phyloP scores from a whole-genome alignment of 2,797 vertebrate species.

The Enteromius unitaeniatus region DNA sequence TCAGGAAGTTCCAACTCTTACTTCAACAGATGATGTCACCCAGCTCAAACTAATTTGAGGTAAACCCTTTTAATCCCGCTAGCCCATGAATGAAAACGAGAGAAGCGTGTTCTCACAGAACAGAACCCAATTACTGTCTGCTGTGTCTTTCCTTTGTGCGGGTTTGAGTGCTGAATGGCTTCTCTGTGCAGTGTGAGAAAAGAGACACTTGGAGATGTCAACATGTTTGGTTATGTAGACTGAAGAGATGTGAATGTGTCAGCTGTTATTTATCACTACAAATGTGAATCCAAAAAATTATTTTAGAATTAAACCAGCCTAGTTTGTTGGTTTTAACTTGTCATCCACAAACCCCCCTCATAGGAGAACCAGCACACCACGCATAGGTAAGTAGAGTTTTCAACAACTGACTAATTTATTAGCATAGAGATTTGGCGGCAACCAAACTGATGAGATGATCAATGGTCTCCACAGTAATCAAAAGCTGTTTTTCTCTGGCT shows the following conservation, averaged over 20 bases:
- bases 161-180: conserved; percentile 29
- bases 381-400: not conserved
- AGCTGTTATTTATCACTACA: not conserved
- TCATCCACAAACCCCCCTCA: not conserved
- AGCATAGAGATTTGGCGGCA: not conserved
- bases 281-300: not conserved
- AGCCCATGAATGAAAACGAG: conserved; percentile 20
- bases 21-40: conserved; percentile 65
- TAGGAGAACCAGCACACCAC: not conserved
- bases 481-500: not conserved
- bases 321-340: not conserved
- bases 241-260: not conserved
- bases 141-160: conserved; percentile 24
- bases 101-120: conserved; percentile 30
- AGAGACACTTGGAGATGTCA: conserved; percentile 2
- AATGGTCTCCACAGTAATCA: not conserved
- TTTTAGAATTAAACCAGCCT: not conserved
- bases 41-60: conserved; percentile 45
- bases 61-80: conserved; percentile 41
- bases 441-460: not conserved
- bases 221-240: not conserved
- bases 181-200: conserved; percentile 2
- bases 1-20: conserved; percentile 65
- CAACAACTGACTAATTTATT: not conserved
- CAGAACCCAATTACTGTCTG: conserved; percentile 22